These are phyloP conservation scores for Camptogramma bilineatum DNA, from an alignment of 2,888 invertebrate species.

Conservation along the genomic window DNA sequence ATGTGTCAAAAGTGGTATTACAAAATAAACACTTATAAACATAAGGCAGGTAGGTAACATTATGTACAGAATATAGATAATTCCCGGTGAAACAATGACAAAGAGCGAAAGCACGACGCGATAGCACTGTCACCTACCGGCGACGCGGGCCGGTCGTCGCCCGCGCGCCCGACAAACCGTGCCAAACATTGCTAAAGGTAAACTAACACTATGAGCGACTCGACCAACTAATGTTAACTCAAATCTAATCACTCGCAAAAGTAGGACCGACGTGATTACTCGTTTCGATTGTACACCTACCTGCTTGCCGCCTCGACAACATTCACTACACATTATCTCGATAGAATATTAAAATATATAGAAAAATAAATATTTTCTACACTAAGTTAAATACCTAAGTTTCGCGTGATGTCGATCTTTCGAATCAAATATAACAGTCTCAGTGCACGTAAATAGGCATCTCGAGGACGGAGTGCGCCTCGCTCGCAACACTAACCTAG, in stretches of 20 bases:
- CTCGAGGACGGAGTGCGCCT: slow-evolving; percentile 80
- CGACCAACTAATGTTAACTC: slow-evolving; percentile 22
- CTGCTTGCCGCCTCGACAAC: slow-evolving; percentile 76
- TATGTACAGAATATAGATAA: slow-evolving; percentile 78
- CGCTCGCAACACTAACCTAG: slow-evolving; percentile 71
- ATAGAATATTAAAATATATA: slow-evolving; percentile 77
- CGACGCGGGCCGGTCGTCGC: slow-evolving; percentile 28
- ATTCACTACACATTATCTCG: slow-evolving; percentile 85
- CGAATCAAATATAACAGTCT: slow-evolving; percentile 70
- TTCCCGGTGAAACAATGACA: slow-evolving; percentile 83
- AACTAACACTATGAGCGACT: slow-evolving; percentile 34
- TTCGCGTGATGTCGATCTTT: slow-evolving; percentile 82
- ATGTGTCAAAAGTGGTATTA: slow-evolving; percentile 87
- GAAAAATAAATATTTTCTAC: slow-evolving; percentile 86
- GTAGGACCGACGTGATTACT: slow-evolving; percentile 53
- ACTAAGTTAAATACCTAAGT: slow-evolving; percentile 83
- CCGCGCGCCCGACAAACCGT: slow-evolving; percentile 37
- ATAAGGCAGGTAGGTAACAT: slow-evolving; percentile 80
- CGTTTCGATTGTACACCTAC: slow-evolving; percentile 71
- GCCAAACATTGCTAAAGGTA: slow-evolving; percentile 34
- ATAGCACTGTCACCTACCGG: slow-evolving; percentile 48
- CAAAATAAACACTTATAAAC: slow-evolving; percentile 84
- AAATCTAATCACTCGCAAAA: slow-evolving; percentile 48
- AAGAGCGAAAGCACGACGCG: slow-evolving; percentile 73
- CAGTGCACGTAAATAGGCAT: slow-evolving; percentile 78